Conservation (phyloP, 1,140 invertebrate genomes). For the Dolichoris vasculosae region DNA sequence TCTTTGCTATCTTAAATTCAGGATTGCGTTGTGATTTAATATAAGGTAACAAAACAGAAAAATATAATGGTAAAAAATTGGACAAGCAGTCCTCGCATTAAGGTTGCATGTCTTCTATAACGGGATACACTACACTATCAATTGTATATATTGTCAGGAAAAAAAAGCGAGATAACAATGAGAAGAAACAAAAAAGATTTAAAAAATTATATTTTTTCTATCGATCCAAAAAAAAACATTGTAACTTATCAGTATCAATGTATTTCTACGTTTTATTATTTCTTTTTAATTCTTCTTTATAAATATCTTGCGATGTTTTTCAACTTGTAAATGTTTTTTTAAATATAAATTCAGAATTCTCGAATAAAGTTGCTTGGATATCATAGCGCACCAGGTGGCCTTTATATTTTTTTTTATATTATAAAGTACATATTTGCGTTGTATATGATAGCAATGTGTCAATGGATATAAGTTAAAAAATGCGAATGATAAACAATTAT, state of each 20-base stretch:
- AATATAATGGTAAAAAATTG: neutral
- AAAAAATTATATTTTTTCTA: constrained; percentile 75
- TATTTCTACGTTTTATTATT: constrained; percentile 31
- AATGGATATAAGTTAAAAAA: constrained; percentile 22
- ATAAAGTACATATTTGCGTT: constrained; percentile 31
- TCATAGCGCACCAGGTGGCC: constrained; percentile 59
- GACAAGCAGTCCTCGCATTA: constrained; percentile 25
- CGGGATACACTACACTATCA: constrained; percentile 71
- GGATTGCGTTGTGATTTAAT: constrained; percentile 5
- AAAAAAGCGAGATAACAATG: constrained; percentile 54
- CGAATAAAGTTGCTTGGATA: constrained; percentile 61
- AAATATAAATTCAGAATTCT: constrained; percentile 23
- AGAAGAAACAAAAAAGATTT: constrained; percentile 62
- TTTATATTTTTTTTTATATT: constrained; percentile 57
- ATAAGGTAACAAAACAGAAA: neutral
- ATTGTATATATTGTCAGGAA: constrained; percentile 72
- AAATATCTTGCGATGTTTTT: neutral
- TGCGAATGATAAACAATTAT: constrained; percentile 9
- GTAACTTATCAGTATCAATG: constrained; percentile 67
- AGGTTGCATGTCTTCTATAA: constrained; percentile 56
- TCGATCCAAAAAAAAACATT: constrained; percentile 71
- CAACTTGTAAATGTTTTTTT: constrained; percentile 26
- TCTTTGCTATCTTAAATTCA: constrained; percentile 50
- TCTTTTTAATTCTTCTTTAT: constrained; percentile 11
- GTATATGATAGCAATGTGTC: constrained; percentile 50